phyloP scores from a whole-genome alignment of 2,888 invertebrate species.

The Drosophila eohydei region DNA sequence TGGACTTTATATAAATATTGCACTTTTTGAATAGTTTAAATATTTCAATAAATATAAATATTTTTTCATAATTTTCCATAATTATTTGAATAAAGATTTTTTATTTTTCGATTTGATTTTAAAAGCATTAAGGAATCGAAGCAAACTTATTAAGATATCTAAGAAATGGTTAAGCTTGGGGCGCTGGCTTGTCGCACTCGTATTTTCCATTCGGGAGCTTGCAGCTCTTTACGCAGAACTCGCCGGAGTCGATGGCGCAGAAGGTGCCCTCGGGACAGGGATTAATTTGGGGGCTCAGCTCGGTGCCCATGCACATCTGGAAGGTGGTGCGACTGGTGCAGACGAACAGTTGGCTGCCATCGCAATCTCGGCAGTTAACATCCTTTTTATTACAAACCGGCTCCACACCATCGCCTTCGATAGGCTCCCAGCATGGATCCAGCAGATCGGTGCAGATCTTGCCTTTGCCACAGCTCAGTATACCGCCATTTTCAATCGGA shows the following conservation, averaged over 20 bases:
- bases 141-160: neutral
- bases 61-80: neutral
- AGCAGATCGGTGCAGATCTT: constrained; percentile 57
- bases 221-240: constrained; percentile 66
- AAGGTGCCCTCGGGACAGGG: constrained; percentile 54
- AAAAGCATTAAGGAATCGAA: neutral
- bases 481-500: neutral
- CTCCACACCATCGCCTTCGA: neutral
- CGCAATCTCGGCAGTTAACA: constrained; percentile 59
- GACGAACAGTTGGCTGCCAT: constrained; percentile 54
- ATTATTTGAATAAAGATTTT: neutral
- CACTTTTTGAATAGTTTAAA: too few species aligned
- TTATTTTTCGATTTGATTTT: neutral
- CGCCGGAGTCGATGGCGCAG: constrained; percentile 64
- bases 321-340: constrained; percentile 75
- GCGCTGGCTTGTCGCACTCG: constrained; percentile 58
- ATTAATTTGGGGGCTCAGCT: constrained; percentile 16
- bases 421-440: constrained; percentile 24
- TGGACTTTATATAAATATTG: too few species aligned
- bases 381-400: constrained; percentile 35
- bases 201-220: constrained; percentile 16
- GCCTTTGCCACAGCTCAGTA: constrained; percentile 43
- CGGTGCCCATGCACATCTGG: constrained; percentile 55
- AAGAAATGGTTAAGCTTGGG: constrained; percentile 3
- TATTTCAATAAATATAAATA: too few species aligned